Base-by-base conservation (phyloP, 2,797 vertebrate genomes). In the Morus bassanus region DNA sequence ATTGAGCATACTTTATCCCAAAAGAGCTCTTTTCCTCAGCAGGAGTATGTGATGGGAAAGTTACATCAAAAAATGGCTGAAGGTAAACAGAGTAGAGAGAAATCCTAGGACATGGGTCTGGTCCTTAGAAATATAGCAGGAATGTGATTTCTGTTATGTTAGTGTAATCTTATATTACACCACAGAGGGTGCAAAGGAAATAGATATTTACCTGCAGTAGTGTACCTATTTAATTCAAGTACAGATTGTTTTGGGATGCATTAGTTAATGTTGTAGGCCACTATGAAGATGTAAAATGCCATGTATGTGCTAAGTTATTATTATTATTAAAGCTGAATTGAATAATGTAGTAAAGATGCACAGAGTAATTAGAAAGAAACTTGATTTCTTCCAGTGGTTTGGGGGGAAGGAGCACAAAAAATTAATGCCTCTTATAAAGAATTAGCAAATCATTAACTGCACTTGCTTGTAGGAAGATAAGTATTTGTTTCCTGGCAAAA, bases 301-400 rank as follows among this genome's bases (percentile, higher is more conserved):
- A 27, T 48, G 18, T 33, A 19, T 83, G 17, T 78, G 35, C 18
- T 48, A 83, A 85, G 21, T 39, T 50, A 56, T 43, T 50, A n/a
- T n/a, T 85, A 63, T 68, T 85, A 67, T 61, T 78, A 85, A 96
- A 83, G 24, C 18, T 60, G 45, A 81, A 89, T 64, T 94, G 41
- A 94, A 79, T 88, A 85, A 90, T n/a, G 17, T 37, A 82, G 46
- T 65, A 73, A 95, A 91, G 35, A 56, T 77, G n/a, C 18, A 30
- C n/a, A 69, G 64, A 79, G 77, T 75, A 94, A 95, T 89, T 81
- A 85, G 93, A 93, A 92, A 41, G 16, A 97, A 91, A 43, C 17
- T 69, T 87, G 46, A 88, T 94, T 95, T 94, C 31, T 94, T 90
- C 39, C 53, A 75, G 60, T 79, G 91, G 30, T 92, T 94, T 70